These are phyloP conservation scores for Hermodice carunculata DNA, from an alignment of 2,888 invertebrate species.

Conservation along the genomic window DNA sequence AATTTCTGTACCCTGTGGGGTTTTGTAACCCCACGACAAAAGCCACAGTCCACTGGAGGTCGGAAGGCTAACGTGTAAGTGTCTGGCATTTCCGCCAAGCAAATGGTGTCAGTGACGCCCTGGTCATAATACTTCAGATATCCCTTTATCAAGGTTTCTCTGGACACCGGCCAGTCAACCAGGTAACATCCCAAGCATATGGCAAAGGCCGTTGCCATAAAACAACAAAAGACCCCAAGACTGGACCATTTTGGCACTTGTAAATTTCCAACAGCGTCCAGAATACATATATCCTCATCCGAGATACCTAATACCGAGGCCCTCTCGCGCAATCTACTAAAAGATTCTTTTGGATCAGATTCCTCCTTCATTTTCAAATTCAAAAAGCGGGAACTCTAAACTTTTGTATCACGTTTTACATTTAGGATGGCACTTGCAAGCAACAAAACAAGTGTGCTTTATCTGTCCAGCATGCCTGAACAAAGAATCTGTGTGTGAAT, in stretches of 20 bases:
- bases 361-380: no score
- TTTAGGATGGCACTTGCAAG: no score
- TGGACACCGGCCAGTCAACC: conserved; percentile 27
- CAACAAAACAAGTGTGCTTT: no score
- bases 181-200: not conserved
- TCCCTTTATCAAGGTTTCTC: not conserved
- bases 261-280: conserved; percentile 23
- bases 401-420: no score
- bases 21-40: conserved; percentile 78
- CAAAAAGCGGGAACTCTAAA: no score
- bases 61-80: conserved; percentile 74
- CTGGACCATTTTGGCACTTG: conserved; percentile 1
- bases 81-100: conserved; percentile 49
- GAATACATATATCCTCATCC: conserved; percentile 12
- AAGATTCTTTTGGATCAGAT: conserved; percentile 5
- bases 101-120: conserved; percentile 42
- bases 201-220: no score
- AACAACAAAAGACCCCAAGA: not conserved
- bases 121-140: conserved; percentile 1
- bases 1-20: conserved; percentile 79
- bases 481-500: no score
- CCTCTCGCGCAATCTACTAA: conserved; percentile 13
- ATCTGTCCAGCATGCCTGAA: no score
- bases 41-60: conserved; percentile 84
- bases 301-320: conserved; percentile 21